phyloP scores from a whole-genome alignment of 2,113 vertebrate species.

The Xyrauchen texanus region DNA sequence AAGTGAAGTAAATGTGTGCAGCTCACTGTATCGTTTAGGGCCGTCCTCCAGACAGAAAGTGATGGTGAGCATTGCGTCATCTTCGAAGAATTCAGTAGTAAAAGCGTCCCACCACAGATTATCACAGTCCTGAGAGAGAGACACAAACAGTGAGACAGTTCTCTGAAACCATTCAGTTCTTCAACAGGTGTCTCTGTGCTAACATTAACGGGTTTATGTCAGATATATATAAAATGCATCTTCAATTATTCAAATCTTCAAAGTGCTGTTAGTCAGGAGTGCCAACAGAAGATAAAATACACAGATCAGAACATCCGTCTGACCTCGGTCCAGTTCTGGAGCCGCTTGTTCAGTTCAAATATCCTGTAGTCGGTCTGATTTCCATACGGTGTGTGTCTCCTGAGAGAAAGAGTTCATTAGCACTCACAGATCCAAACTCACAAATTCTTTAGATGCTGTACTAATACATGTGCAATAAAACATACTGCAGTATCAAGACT shows the following conservation, averaged over 20 bases:
- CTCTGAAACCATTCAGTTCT: not conserved
- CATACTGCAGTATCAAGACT: not conserved
- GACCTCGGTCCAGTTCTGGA: constrained; percentile 99
- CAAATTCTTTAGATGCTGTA: too few relatives aligned
- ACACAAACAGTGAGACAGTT: not conserved
- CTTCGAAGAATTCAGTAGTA: constrained; percentile 98
- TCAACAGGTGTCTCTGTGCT: not conserved
- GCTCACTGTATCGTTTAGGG: constrained; percentile 98
- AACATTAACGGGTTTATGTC: not conserved
- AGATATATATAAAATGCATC: not conserved
- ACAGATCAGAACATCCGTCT: constrained; percentile 27
- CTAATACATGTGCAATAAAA: not conserved
- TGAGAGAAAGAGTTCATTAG: constrained; percentile 58
- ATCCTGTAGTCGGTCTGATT: constrained; percentile 99
- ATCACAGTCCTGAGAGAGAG: constrained; percentile 87
- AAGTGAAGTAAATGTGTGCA: not conserved
- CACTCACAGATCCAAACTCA: too few relatives aligned
- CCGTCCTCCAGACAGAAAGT: constrained; percentile 99
- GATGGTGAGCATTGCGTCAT: constrained; percentile 98
- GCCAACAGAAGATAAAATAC: not conserved
- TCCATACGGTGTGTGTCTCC: constrained; percentile 97
- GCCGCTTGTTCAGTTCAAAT: constrained; percentile 98
- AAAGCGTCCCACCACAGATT: constrained; percentile 99
- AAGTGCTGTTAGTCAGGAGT: constrained; percentile 6
- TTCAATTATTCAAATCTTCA: constrained; percentile 15